Evolutionary conservation across 2,113 vertebrate genomes (phyloP).

Genomic region (Erpornis zantholeuca): DNA sequence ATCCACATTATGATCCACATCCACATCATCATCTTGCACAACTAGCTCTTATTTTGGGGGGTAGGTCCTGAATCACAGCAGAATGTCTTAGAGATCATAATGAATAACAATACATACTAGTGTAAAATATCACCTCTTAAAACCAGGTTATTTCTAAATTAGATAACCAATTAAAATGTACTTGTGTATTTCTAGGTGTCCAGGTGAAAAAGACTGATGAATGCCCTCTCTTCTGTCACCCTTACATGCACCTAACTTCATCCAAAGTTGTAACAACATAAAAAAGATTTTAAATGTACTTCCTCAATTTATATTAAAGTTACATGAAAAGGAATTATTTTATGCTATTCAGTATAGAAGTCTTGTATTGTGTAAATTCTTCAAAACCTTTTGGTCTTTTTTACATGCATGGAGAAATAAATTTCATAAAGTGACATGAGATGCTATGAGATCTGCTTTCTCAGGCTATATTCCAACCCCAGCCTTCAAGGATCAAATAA

Average conservation of each 20-base stretch:
- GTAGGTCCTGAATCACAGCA: neutral
- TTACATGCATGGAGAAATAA: neutral
- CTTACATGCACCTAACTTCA: neutral
- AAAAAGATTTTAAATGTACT: neutral
- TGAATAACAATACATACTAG: neutral
- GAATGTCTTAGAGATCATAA: neutral
- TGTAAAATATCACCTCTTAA: neutral
- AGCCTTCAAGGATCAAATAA: neutral
- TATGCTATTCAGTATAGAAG: neutral
- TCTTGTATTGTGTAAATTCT: neutral
- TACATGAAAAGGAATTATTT: neutral
- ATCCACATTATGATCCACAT: no score
- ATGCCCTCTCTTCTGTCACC: neutral
- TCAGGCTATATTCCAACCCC: neutral
- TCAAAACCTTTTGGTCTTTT: neutral
- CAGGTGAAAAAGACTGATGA: neutral
- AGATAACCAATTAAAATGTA: neutral
- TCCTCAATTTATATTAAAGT: neutral
- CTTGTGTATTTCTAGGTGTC: neutral
- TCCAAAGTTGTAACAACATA: neutral
- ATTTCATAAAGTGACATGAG: neutral
- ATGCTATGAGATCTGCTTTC: neutral
- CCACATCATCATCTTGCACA: no score
- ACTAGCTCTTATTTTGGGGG: neutral
- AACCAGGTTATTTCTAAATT: neutral